Evolutionary conservation across 2,797 vertebrate species (phyloP).

Genomic region (Sebastes elongatus): DNA sequence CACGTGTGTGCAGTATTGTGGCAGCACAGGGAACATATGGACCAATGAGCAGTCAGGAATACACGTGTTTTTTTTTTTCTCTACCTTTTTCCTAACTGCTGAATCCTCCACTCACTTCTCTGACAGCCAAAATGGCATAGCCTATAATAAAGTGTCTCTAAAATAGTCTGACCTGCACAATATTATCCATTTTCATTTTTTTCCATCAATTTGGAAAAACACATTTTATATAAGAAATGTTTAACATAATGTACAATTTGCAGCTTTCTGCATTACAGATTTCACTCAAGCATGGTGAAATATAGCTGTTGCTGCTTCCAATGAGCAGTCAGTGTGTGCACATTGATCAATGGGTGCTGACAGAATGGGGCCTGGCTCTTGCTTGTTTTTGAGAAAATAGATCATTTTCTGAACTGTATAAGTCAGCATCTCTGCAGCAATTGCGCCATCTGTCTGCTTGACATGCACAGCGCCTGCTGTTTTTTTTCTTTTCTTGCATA

Average conservation of each 20-base stretch:
- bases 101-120: constrained; percentile 25
- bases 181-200: too few species aligned
- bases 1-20: constrained; percentile 89
- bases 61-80: constrained; percentile 49
- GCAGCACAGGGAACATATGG: constrained; percentile 81
- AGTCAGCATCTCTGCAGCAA: constrained; percentile 56
- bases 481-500: neutral
- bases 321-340: neutral
- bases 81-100: constrained; percentile 56
- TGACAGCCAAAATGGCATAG: constrained; percentile 25
- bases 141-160: too few species aligned
- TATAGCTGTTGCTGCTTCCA: neutral
- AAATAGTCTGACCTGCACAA: neutral
- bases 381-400: constrained; percentile 57
- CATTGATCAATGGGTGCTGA: constrained; percentile 13
- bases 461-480: constrained; percentile 7
- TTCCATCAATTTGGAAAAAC: neutral
- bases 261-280: neutral
- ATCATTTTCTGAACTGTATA: constrained; percentile 29
- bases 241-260: neutral
- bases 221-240: neutral
- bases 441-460: constrained; percentile 73
- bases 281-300: neutral
- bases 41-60: constrained; percentile 83
- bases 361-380: constrained; percentile 23